phyloP scores from a whole-genome alignment of 2,113 vertebrate genomes.

The Ramphastos sulfuratus region DNA sequence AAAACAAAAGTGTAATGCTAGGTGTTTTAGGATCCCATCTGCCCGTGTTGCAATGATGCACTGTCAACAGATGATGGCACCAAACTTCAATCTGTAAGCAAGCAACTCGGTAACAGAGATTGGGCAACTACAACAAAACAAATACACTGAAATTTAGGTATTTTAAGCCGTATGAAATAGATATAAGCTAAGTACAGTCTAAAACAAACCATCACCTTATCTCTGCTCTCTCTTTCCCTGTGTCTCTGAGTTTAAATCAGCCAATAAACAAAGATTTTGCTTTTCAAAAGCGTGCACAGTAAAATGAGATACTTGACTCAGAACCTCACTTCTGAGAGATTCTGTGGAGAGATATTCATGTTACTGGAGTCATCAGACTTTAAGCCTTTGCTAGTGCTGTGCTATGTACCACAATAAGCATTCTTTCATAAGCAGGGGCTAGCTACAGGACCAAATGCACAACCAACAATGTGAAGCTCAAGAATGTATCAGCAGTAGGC shows the following conservation, averaged over 20 bases:
- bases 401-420: background rate
- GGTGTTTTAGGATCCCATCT: background rate
- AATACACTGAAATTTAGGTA: background rate
- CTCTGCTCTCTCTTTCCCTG: background rate
- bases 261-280: background rate
- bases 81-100: slow-evolving; percentile 28
- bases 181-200: background rate
- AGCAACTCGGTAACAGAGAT: background rate
- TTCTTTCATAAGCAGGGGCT: background rate
- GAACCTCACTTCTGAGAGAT: background rate
- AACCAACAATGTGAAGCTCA: background rate
- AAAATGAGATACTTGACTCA: background rate
- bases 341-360: background rate
- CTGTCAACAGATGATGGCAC: slow-evolving; percentile 71
- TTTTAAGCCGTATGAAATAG: background rate
- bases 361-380: background rate
- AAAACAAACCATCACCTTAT: background rate
- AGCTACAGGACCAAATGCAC: background rate
- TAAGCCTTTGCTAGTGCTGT: background rate
- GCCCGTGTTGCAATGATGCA: background rate
- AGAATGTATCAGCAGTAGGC: background rate
- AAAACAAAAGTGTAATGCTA: background rate
- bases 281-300: background rate
- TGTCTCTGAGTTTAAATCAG: background rate
- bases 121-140: background rate